Conservation (phyloP, 2,797 vertebrate species). For the Gymnothorax reevesii region DNA sequence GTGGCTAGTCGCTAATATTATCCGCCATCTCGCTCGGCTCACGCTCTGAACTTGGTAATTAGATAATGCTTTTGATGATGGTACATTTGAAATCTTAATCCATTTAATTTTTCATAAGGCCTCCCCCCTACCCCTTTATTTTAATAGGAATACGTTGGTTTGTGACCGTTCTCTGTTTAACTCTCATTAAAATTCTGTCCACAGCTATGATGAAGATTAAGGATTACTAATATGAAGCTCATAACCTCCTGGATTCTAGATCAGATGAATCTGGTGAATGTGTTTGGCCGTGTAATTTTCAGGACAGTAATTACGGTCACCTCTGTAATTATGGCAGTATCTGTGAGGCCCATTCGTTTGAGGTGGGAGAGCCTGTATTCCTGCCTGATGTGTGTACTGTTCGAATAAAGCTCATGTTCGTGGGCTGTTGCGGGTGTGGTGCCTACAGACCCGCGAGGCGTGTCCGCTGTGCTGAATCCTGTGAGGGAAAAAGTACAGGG, state of each 20-base stretch:
- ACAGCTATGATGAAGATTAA: slow-evolving; percentile 81
- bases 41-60: slow-evolving; percentile 91
- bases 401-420: slow-evolving; percentile 73
- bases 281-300: slow-evolving; percentile 89
- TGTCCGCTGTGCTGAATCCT: too few relatives aligned
- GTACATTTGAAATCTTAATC: slow-evolving; percentile 93
- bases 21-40: slow-evolving; percentile 79
- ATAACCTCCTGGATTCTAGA: slow-evolving; percentile 74
- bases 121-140: slow-evolving; percentile 68
- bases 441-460: too few relatives aligned
- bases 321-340: slow-evolving; percentile 75
- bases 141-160: slow-evolving; percentile 81
- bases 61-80: slow-evolving; percentile 92
- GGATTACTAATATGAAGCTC: slow-evolving; percentile 82
- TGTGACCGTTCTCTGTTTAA: slow-evolving; percentile 77
- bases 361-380: slow-evolving; percentile 69
- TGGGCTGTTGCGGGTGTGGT: slow-evolving; percentile 49
- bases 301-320: slow-evolving; percentile 84
- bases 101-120: slow-evolving; percentile 87
- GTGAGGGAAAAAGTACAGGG: slow-evolving; percentile 48
- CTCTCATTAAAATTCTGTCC: slow-evolving; percentile 80
- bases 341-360: slow-evolving; percentile 81
- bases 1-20: slow-evolving; percentile 83
- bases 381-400: slow-evolving; percentile 74
- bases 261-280: slow-evolving; percentile 82